These are phyloP conservation scores for Ichneumoninae sp. DNA, from an alignment of 2,888 invertebrate species.

Conservation along the genomic window DNA sequence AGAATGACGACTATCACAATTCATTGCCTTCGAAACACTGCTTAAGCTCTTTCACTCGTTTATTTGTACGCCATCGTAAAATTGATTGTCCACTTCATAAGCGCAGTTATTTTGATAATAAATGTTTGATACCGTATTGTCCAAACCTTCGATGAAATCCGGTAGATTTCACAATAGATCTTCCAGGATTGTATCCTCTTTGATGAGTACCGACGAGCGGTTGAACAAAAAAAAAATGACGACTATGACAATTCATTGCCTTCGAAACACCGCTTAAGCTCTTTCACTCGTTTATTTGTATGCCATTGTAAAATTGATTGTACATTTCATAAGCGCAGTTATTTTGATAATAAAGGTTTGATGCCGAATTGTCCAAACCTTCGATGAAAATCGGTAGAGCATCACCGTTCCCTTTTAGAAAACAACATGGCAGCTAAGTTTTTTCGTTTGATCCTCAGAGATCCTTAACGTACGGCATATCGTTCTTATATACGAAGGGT, in stretches of 20 bases:
- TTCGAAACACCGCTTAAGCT: background rate
- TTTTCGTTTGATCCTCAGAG: too few species aligned
- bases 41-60: slow-evolving; percentile 24
- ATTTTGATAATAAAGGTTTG: slow-evolving; percentile 9
- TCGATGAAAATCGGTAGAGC: too few species aligned
- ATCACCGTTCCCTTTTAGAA: background rate
- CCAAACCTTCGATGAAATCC: too few species aligned
- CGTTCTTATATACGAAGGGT: background rate
- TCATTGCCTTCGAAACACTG: background rate
- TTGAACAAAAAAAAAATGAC: background rate
- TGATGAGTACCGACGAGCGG: slow-evolving; percentile 49
- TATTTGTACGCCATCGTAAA: slow-evolving; percentile 36
- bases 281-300: slow-evolving; percentile 31
- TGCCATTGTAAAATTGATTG: slow-evolving; percentile 43
- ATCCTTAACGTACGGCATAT: too few species aligned
- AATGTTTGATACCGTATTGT: too few species aligned
- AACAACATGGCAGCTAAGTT: too few species aligned
- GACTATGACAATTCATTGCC: slow-evolving; percentile 14
- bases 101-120: slow-evolving; percentile 27
- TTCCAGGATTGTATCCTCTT: slow-evolving; percentile 67
- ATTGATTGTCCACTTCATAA: slow-evolving; percentile 40
- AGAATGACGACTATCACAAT: slow-evolving; percentile 11
- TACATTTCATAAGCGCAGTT: slow-evolving; percentile 34
- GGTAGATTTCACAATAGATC: too few species aligned
- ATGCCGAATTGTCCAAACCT: too few species aligned